phyloP scores from a whole-genome alignment of 1,140 invertebrate genomes.

The Zaprionus africanus region DNA sequence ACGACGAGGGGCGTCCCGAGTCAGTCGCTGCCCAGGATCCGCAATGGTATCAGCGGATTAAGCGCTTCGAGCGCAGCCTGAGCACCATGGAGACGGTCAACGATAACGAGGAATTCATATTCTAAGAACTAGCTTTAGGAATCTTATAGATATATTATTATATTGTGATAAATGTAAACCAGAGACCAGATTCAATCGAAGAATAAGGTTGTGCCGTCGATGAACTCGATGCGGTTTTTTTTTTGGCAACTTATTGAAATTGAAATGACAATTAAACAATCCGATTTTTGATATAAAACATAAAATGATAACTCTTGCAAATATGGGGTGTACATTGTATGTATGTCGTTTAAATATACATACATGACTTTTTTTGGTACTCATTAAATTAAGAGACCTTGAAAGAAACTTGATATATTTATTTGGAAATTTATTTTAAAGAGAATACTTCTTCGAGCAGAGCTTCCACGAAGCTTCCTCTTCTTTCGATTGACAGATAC shows the following conservation, averaged over 20 bases:
- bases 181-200: too few relatives aligned
- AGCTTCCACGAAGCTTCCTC: not conserved
- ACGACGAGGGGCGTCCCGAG: constrained; percentile 63
- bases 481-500: not conserved
- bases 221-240: too few relatives aligned
- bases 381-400: too few relatives aligned
- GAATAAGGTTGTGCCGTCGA: too few relatives aligned
- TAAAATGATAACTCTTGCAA: too few relatives aligned
- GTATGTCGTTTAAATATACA: too few relatives aligned
- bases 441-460: not conserved
- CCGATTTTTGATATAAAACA: too few relatives aligned
- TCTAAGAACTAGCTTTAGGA: constrained; percentile 27
- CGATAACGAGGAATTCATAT: constrained; percentile 59
- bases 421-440: not conserved
- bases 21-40: constrained; percentile 58
- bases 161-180: constrained; percentile 1
- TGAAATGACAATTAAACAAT: too few relatives aligned
- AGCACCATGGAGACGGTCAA: constrained; percentile 51
- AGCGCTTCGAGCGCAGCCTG: constrained; percentile 63
- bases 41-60: constrained; percentile 76
- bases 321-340: too few relatives aligned
- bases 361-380: too few relatives aligned
- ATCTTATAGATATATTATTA: not conserved
- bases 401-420: not conserved
- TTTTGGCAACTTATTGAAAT: too few relatives aligned